Conservation (phyloP, 2,113 vertebrate species). For the Benitochromis conjunctus region DNA sequence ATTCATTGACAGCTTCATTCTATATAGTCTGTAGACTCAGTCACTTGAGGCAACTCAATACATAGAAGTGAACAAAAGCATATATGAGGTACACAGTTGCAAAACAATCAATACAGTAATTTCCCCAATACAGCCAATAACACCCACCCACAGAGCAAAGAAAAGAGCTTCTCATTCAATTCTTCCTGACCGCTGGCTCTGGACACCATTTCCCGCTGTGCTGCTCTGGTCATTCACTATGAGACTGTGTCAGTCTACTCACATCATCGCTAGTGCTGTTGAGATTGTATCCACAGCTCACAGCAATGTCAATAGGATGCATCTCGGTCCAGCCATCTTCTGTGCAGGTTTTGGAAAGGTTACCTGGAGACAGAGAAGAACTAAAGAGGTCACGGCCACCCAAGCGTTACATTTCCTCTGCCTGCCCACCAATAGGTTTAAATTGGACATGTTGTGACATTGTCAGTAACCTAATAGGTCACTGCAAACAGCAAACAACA, state of each 20-base stretch:
- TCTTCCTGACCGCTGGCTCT: constrained; percentile 18
- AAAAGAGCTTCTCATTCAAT: background rate
- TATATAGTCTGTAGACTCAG: background rate
- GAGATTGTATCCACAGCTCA: constrained; percentile 82
- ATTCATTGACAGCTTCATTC: background rate
- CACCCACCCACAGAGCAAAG: background rate
- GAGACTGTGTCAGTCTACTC: constrained; percentile 66
- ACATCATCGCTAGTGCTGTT: constrained; percentile 72
- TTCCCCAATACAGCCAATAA: background rate
- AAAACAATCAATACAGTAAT: background rate
- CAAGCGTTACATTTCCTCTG: background rate
- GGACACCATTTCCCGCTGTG: background rate
- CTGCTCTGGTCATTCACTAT: background rate
- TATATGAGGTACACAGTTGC: background rate
- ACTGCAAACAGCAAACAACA: background rate
- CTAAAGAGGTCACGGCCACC: constrained; percentile 9
- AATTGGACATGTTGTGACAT: background rate
- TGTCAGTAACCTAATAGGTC: background rate
- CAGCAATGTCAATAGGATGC: constrained; percentile 73
- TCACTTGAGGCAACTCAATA: background rate
- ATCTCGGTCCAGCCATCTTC: constrained; percentile 83
- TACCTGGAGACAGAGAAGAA: constrained; percentile 71
- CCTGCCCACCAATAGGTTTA: background rate
- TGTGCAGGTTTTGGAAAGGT: constrained; percentile 88
- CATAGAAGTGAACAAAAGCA: background rate